A percentile compares a stretch with the other conserved stretches of the same genome.
phyloP scores from a whole-genome alignment of 64 coral and sea anemone species.

The Montipora capricornis region DNA sequence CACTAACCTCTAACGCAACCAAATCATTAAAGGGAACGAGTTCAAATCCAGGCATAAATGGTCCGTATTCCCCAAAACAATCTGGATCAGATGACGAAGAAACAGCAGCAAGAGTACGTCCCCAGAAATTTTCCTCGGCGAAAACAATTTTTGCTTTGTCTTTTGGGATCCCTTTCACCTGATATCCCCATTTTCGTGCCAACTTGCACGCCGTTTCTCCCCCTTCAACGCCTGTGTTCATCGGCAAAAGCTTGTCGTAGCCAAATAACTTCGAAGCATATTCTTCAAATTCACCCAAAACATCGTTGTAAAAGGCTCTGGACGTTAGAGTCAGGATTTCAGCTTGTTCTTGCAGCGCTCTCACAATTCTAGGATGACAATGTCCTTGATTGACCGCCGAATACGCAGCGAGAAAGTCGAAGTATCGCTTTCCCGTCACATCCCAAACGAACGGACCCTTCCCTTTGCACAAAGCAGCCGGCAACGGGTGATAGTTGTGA shows the following conservation, averaged over 20 bases:
- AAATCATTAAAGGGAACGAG: slow-evolving; percentile 90
- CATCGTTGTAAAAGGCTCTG: slow-evolving; percentile 95
- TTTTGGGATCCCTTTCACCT: slow-evolving; percentile 83
- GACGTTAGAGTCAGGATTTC: slow-evolving; percentile 84
- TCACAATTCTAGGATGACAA: slow-evolving; percentile 92
- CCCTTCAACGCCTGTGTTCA: slow-evolving; percentile 98
- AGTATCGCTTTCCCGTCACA: slow-evolving; percentile 84
- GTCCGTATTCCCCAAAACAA: slow-evolving; percentile 86
- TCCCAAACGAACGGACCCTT: slow-evolving; percentile 94
- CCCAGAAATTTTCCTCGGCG: slow-evolving; percentile 95
- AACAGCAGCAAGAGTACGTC: slow-evolving; percentile 87
- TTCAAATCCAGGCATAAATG: slow-evolving; percentile 94
- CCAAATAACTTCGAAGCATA: slow-evolving; percentile 89
- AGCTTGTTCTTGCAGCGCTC: slow-evolving; percentile 76
- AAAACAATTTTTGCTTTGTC: slow-evolving; percentile 91
- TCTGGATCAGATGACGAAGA: slow-evolving; percentile 94
- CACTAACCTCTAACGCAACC: slow-evolving; percentile 81
- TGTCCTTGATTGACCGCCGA: slow-evolving; percentile 98
- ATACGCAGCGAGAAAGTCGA: slow-evolving; percentile 91
- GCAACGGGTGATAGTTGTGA: slow-evolving; percentile 94
- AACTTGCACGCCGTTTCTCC: slow-evolving; percentile 92
- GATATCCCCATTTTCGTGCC: slow-evolving; percentile 93
- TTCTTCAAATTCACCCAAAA: slow-evolving; percentile 92
- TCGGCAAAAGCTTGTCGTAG: slow-evolving; percentile 92
- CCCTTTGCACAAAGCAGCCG: slow-evolving; percentile 80